phyloP scores from a whole-genome alignment of 2,113 vertebrate genomes.

The Chunga burmeisteri region DNA sequence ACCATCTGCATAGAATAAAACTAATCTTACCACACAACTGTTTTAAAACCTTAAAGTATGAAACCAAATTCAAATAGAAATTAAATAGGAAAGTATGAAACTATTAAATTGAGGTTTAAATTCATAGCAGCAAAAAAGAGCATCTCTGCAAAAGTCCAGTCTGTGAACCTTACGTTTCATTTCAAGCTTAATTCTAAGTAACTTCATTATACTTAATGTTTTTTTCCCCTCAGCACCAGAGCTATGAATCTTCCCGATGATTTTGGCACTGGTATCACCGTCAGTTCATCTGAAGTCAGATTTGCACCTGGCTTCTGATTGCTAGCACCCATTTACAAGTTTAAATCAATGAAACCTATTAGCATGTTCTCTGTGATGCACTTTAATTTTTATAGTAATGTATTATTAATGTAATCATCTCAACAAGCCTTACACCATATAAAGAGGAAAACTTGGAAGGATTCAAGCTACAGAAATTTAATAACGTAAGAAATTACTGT shows the following conservation, averaged over 20 bases:
- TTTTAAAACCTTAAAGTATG: slow-evolving; percentile 5
- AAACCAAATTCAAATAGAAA: background rate
- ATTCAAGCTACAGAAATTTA: slow-evolving; percentile 23
- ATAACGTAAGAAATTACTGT: slow-evolving; percentile 10
- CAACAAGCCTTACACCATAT: background rate
- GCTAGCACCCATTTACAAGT: slow-evolving; percentile 64
- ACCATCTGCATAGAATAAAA: background rate
- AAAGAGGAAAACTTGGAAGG: slow-evolving; percentile 44
- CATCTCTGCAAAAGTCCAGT: background rate
- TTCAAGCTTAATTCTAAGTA: slow-evolving; percentile 23
- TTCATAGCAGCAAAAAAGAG: background rate
- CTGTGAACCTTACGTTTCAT: background rate
- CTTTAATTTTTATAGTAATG: slow-evolving; percentile 71
- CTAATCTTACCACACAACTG: background rate
- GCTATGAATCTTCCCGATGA: slow-evolving; percentile 37
- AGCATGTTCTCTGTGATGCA: slow-evolving; percentile 55
- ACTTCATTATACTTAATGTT: slow-evolving; percentile 12
- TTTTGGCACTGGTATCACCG: slow-evolving; percentile 11
- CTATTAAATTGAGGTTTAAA: background rate
- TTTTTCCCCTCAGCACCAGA: background rate
- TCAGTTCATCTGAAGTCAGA: slow-evolving; percentile 53
- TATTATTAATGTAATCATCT: slow-evolving; percentile 80
- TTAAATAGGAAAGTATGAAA: background rate
- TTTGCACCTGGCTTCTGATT: slow-evolving; percentile 67
- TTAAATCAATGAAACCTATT: slow-evolving; percentile 74